Evolutionary conservation across 2,113 vertebrate genomes (phyloP).

Genomic region (Limanda limanda): DNA sequence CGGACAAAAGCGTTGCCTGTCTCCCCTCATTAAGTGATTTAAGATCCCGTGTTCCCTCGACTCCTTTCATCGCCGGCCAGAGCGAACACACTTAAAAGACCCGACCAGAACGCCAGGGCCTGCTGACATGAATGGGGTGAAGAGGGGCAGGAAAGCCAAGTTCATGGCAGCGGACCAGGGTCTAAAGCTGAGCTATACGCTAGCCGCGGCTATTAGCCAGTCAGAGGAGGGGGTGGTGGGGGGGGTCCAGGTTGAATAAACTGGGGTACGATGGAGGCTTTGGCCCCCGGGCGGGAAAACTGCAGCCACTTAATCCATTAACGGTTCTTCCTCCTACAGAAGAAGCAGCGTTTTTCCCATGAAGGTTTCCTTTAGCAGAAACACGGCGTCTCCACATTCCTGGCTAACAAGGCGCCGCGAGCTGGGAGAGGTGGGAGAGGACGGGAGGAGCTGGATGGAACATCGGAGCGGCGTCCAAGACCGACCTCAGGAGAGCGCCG

Average conservation of each 20-base stretch:
- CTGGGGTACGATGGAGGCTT: constrained; percentile 34
- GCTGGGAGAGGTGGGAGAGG: constrained; percentile 33
- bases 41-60: constrained; percentile 75
- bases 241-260: constrained; percentile 47
- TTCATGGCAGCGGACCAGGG: constrained; percentile 65
- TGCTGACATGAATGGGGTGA: constrained; percentile 72
- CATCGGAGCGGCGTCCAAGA: constrained; percentile 42
- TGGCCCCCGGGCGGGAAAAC: constrained; percentile 61
- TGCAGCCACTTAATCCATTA: constrained; percentile 74
- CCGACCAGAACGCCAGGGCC: constrained; percentile 68
- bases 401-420: constrained; percentile 58
- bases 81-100: constrained; percentile 75
- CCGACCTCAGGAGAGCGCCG: constrained; percentile 41
- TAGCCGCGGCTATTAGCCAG: constrained; percentile 70
- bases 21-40: constrained; percentile 83
- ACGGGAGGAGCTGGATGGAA: constrained; percentile 49
- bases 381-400: constrained; percentile 67
- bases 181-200: constrained; percentile 69
- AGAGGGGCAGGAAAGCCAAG: constrained; percentile 75
- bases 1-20: constrained; percentile 80
- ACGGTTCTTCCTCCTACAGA: constrained; percentile 56
- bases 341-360: constrained; percentile 72
- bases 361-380: constrained; percentile 68
- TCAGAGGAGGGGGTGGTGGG: constrained; percentile 20
- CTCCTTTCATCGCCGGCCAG: constrained; percentile 77